Evolutionary conservation across 1,140 invertebrate species (phyloP), one percentile per base, ranked within the genome.

Genomic region (Aethina tumida): DNA sequence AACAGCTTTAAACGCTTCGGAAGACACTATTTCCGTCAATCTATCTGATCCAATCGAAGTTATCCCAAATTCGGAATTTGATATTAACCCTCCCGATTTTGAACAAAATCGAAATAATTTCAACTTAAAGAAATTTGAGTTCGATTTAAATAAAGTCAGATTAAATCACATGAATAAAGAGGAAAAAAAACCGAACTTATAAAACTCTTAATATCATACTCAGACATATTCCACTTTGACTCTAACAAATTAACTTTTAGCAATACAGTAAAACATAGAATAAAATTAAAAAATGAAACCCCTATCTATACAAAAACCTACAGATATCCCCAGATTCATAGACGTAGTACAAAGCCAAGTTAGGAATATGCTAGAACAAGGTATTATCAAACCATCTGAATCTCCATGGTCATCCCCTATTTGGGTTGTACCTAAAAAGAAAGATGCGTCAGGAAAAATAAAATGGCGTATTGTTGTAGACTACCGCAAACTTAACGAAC

Each of bases 401-500:
- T 41, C 36, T 0, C 53, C 57, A 5, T 58, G 49, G 47, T 51
- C 38, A 35, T 39, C 39, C 5, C 56, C 56, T 1, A 29, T 58
- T 5, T 50, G 40, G 33, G 4, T 62, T 5, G 54, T 63, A 0
- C 53, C 52, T 0, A 62, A 60, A 27, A 59, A 59, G 37, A 6
- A 28, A 7, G 55, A 59, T 20, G 50, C 52, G 1, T 52, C 50
- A 1, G 49, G 44, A 2, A 32, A 58, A 26, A 17, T 14, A 33
- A 52, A 59, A 51, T 56, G 45, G 45, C 39, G 58, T 26, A 20
- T 65, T 4, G 54, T 62, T n/a, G 41, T 60, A 13, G 62, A 62
- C 41, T 65, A 55, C 41, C 29, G 59, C 29, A 58, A 58, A 41
- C 26, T 64, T 8, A 64, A 65, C 44, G 51, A 59, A 24, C 49